These are phyloP conservation scores for Geococcyx californianus DNA, from an alignment of 2,113 vertebrate species.

Conservation along the genomic window DNA sequence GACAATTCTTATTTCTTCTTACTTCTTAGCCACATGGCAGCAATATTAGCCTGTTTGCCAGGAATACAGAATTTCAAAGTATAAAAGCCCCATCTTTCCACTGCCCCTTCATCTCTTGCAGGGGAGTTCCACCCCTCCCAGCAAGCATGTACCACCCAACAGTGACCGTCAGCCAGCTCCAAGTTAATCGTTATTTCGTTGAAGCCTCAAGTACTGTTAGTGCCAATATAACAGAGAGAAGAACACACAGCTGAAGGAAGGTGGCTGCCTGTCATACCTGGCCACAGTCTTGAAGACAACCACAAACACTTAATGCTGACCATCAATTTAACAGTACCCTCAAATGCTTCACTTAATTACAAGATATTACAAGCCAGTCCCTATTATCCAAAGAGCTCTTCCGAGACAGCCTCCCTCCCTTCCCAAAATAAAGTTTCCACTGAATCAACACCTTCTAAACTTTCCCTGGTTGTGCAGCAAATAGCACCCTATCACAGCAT, in stretches of 20 bases:
- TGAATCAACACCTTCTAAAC: background rate
- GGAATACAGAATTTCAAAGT: background rate
- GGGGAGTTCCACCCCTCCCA: background rate
- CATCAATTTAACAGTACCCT: background rate
- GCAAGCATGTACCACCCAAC: background rate
- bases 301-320: fast-evolving
- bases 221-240: background rate
- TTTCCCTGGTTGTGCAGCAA: background rate
- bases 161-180: background rate
- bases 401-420: background rate
- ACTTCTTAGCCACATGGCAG: background rate
- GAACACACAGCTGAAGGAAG: background rate
- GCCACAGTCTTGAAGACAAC: background rate
- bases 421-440: background rate
- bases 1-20: background rate
- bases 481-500: fast-evolving
- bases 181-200: background rate
- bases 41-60: background rate
- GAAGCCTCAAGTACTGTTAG: background rate
- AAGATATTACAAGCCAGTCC: background rate
- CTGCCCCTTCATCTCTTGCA: background rate
- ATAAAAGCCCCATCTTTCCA: fast-evolving
- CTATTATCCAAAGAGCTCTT: background rate
- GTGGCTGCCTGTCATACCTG: background rate
- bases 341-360: background rate